Conservation (phyloP, 2,113 vertebrate genomes). For the Tragelaphus scriptus region DNA sequence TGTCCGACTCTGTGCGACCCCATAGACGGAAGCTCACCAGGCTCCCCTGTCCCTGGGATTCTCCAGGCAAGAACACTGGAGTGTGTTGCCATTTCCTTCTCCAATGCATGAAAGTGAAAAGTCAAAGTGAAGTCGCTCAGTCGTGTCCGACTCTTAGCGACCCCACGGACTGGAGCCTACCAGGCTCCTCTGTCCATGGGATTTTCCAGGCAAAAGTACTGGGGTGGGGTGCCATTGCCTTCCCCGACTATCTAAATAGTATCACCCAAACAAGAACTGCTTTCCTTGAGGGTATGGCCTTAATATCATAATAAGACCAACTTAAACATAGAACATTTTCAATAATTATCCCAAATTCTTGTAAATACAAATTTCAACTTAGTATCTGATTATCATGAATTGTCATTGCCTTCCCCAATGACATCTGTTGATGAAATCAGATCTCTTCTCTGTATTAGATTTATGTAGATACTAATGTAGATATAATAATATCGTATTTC, state of each 20-base stretch:
- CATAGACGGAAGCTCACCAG: too few species aligned
- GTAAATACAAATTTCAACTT: not conserved
- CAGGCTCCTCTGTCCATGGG: too few species aligned
- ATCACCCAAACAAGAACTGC: not conserved
- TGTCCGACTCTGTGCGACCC: too few species aligned
- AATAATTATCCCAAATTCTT: constrained; percentile 5
- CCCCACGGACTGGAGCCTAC: too few species aligned
- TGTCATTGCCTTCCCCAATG: not conserved
- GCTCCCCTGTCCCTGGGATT: too few species aligned
- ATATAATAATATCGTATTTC: not conserved
- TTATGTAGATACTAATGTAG: not conserved
- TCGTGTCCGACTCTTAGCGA: too few species aligned
- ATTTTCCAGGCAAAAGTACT: too few species aligned
- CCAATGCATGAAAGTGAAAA: too few species aligned
- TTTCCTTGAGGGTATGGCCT: not conserved
- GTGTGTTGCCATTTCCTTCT: too few species aligned
- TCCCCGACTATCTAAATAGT: constrained; percentile 12
- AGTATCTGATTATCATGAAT: not conserved
- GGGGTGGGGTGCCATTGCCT: too few species aligned
- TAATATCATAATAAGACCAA: not conserved
- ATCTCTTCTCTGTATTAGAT: not conserved
- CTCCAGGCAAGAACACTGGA: too few species aligned
- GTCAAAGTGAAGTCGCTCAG: too few species aligned
- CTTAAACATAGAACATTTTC: not conserved
- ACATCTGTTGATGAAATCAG: not conserved